Percentiles rank a stretch among this genome's conserved stretches.
Evolutionary conservation across 2,797 vertebrate species (phyloP).

Genomic region (Delichon dasypus): DNA sequence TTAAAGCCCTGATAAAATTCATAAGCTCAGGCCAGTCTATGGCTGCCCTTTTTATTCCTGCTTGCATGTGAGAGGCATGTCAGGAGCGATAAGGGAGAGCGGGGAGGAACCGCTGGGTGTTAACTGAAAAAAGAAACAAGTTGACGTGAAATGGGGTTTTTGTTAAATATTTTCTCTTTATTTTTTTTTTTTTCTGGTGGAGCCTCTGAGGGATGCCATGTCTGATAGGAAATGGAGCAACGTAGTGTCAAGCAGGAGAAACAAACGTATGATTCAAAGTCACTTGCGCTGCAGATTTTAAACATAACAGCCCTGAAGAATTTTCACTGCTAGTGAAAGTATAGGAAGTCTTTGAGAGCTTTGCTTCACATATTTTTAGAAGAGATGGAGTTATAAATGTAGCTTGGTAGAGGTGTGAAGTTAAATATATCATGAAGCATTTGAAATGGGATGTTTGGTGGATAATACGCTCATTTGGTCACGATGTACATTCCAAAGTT

Average conservation of each 20-base stretch:
- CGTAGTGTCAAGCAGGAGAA: conserved; percentile 26
- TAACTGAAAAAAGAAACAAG: background rate
- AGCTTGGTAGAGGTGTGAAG: background rate
- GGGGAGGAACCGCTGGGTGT: background rate
- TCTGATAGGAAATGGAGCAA: conserved; percentile 49
- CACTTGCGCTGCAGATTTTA: background rate
- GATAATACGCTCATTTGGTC: background rate
- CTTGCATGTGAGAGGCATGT: background rate
- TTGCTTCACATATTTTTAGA: background rate
- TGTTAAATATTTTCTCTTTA: background rate
- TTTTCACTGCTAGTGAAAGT: conserved; percentile 48
- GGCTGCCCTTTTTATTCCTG: background rate
- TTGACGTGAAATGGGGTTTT: background rate
- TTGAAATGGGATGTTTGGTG: background rate
- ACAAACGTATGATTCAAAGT: background rate
- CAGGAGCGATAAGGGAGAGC: background rate
- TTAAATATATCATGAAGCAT: background rate
- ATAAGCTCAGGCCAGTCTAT: background rate
- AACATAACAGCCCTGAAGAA: conserved; percentile 11
- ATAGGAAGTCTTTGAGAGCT: background rate
- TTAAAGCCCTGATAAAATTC: background rate
- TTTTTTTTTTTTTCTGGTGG: background rate
- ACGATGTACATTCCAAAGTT: background rate
- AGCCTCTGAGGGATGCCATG: background rate
- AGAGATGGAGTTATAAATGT: background rate